phyloP scores from a whole-genome alignment of 2,797 vertebrate genomes.

The Pteronotus mesoamericanus region DNA sequence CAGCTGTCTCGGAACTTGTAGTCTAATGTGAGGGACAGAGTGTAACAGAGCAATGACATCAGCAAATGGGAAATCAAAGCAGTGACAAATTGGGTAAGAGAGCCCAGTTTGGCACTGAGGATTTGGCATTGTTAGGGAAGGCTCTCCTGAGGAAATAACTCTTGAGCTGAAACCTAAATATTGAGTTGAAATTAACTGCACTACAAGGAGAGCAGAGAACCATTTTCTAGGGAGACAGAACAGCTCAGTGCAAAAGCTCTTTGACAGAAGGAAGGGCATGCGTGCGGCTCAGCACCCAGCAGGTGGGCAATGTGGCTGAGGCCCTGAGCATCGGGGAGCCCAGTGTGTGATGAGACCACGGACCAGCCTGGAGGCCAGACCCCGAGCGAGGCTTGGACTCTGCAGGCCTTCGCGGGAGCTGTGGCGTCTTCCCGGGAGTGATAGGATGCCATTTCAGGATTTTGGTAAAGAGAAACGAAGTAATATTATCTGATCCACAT shows the following conservation, averaged over 20 bases:
- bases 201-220: neutral
- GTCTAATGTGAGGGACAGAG: neutral
- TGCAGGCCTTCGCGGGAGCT: no score
- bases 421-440: neutral
- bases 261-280: neutral
- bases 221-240: neutral
- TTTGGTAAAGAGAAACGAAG: neutral
- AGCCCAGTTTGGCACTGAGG: neutral
- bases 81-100: neutral
- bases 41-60: neutral
- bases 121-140: neutral
- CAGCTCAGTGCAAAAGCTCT: neutral
- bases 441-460: neutral
- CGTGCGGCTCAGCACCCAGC: neutral
- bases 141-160: neutral
- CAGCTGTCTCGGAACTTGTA: neutral
- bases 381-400: neutral
- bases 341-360: accelerated
- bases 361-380: neutral
- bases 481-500: neutral
- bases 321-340: neutral
- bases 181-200: neutral
- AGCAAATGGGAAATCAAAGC: neutral
- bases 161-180: neutral
- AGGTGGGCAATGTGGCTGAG: neutral